Conservation (phyloP, 2,888 invertebrate species). For the Torymus aiolomorphi region DNA sequence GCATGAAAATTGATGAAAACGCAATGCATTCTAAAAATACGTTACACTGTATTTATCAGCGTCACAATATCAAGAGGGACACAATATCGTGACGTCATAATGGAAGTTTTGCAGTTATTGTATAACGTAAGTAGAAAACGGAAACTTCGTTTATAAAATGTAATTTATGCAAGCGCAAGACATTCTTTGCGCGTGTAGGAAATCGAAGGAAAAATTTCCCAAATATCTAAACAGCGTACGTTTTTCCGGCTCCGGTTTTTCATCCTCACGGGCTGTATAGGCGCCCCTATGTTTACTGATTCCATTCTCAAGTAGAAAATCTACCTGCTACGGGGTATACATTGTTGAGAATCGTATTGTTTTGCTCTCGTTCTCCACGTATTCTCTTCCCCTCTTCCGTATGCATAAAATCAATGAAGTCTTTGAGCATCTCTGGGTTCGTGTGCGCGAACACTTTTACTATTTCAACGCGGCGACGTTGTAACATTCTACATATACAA, state of each 20-base stretch:
- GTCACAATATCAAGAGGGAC: conserved; percentile 23
- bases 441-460: too few species aligned
- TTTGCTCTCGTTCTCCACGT: neutral
- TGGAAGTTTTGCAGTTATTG: conserved; percentile 7
- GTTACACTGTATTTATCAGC: conserved; percentile 34
- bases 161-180: neutral
- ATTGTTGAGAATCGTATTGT: too few species aligned
- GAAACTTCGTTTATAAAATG: neutral
- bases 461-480: too few species aligned
- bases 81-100: conserved; percentile 4
- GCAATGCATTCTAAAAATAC: conserved; percentile 27
- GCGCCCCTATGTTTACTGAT: conserved; percentile 13
- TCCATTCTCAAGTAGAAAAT: conserved; percentile 34
- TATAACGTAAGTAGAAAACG: neutral
- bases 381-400: conserved; percentile 11
- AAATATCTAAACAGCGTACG: too few species aligned
- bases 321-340: conserved; percentile 14
- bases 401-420: conserved; percentile 34
- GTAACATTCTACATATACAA: too few species aligned
- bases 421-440: too few species aligned
- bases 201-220: too few species aligned
- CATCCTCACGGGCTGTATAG: neutral
- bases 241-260: neutral
- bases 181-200: neutral
- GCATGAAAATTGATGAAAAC: conserved; percentile 7